Conservation (phyloP, 1,140 invertebrate genomes). For the Plodia interpunctella region DNA sequence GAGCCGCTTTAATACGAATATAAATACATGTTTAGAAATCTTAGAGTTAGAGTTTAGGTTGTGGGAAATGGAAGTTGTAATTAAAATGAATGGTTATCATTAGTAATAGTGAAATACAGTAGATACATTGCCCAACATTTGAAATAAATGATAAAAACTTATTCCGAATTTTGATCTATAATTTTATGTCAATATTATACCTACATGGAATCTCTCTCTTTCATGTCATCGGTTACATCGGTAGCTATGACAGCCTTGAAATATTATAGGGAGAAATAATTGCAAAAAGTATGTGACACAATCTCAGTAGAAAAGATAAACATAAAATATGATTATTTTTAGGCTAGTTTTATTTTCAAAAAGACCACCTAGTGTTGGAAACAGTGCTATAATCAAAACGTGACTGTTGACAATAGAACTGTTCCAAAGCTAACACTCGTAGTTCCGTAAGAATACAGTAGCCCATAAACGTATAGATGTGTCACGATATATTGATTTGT, state of each 20-base stretch:
- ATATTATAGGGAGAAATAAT: too few species aligned
- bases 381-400: neutral
- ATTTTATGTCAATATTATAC: too few species aligned
- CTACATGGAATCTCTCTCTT: neutral
- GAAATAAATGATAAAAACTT: too few species aligned
- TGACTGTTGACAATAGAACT: constrained; percentile 5
- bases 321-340: neutral
- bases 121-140: too few species aligned
- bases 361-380: neutral
- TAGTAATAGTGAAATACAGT: too few species aligned
- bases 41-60: neutral
- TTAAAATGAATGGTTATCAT: neutral
- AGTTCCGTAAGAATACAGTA: neutral
- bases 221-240: too few species aligned
- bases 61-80: neutral
- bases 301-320: neutral
- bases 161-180: too few species aligned
- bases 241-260: too few species aligned
- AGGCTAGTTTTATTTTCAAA: neutral
- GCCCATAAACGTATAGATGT: neutral
- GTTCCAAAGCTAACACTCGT: constrained; percentile 1
- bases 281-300: neutral
- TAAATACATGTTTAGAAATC: neutral
- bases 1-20: neutral
- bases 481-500: neutral